These are phyloP conservation scores for Tholera decimalis DNA, from an alignment of 2,888 invertebrate genomes.

Conservation along the genomic window DNA sequence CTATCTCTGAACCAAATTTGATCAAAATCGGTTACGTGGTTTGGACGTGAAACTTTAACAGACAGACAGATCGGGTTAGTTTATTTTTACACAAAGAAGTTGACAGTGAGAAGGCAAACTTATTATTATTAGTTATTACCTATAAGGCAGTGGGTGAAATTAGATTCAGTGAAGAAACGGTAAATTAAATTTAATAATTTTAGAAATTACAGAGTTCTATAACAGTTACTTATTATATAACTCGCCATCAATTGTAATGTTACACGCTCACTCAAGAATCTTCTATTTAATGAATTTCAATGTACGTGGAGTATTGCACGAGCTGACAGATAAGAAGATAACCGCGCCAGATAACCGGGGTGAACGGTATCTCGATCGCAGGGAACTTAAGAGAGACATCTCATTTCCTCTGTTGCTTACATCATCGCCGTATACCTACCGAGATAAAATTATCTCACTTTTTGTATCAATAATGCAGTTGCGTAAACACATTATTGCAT, in stretches of 20 bases:
- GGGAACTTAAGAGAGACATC: conserved; percentile 26
- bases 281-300: conserved; percentile 27
- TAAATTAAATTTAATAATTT: conserved; percentile 1
- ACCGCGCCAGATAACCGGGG: conserved; percentile 36
- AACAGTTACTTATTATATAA: neutral
- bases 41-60: too few species aligned
- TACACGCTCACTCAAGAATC: neutral
- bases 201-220: neutral
- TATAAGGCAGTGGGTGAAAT: neutral
- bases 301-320: conserved; percentile 27
- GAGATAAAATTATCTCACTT: conserved; percentile 1
- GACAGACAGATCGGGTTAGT: too few species aligned
- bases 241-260: neutral
- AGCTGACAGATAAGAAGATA: conserved; percentile 44
- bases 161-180: neutral
- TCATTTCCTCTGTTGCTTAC: conserved; percentile 32
- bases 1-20: too few species aligned
- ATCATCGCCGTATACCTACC: conserved; percentile 32
- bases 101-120: neutral
- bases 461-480: too few species aligned
- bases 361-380: conserved; percentile 41
- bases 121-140: too few species aligned
- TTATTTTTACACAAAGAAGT: neutral
- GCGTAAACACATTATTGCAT: neutral
- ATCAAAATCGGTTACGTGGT: too few species aligned